Evolutionary conservation across 1,140 invertebrate genomes (phyloP), one percentile per base, ranked within the genome.

Genomic region (Drosophila sproati): DNA sequence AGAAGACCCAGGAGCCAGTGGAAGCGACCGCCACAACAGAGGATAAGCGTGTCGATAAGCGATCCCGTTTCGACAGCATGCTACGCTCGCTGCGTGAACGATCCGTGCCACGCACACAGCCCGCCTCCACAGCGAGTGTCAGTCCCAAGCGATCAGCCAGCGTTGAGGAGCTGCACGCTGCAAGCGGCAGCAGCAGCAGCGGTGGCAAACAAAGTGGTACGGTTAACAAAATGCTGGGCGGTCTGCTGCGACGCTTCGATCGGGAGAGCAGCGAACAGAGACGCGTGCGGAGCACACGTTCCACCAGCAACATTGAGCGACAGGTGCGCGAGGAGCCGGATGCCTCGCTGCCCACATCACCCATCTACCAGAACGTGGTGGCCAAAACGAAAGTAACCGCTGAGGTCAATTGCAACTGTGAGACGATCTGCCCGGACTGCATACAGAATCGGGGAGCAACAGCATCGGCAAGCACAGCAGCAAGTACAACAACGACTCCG

Each of bases 171-270:
- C 93, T 96, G 20, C 93, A 94, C 3, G 92, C 80, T 54, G 82
- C 82, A 71, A 69, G 93, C 91, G 78, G 94, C 93, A 93, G 94
- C 94, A 93, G 94, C 86, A 61, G 12, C 43, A 35, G 12, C 7
- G 20, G 64, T 91, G 78, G 94, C 93, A 87, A 80, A 31, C 61
- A 55, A 3, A 93, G 94, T 81, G 94, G 94, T 78, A 93, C 95
- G 92, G 87, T 96, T 82, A 91, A 96, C 92, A 92, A 95, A 74
- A 95, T 97, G 60, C 92, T 97, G 20, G 95, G 96, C 3, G 83
- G 83, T 0, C 89, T 97, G 0, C 96, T 97, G 75, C 95, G 95
- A 66, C 96, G 95, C 80, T 94, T 94, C 78, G 96, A 95, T 83
- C 93, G 94, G 39, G 92, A 93, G 4, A 78, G 56, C 39, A 82